Percentiles rank a stretch among this genome's conserved stretches.
Conservation (phyloP, 1,140 invertebrate genomes). For the Magallana gigas region DNA sequence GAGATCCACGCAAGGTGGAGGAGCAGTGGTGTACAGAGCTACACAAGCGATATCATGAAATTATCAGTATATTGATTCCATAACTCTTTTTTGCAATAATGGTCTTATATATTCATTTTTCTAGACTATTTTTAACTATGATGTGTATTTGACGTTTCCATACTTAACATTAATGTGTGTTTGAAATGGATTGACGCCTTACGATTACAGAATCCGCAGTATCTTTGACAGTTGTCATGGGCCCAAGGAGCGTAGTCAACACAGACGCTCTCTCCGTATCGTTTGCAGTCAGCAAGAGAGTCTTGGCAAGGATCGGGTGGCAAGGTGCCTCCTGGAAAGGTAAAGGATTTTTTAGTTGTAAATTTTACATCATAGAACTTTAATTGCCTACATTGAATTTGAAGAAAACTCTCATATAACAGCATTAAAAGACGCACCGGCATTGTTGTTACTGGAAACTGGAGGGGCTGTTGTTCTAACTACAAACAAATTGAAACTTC, state of each 20-base stretch:
- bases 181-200: background rate
- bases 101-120: background rate
- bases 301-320: constrained; percentile 64
- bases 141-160: too few relatives aligned
- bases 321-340: constrained; percentile 49
- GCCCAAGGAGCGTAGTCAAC: constrained; percentile 61
- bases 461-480: constrained; percentile 36
- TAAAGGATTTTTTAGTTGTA: background rate
- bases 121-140: background rate
- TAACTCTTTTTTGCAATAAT: too few relatives aligned
- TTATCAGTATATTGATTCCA: too few relatives aligned
- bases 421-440: background rate
- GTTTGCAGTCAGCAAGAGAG: constrained; percentile 56
- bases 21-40: constrained; percentile 62
- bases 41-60: background rate
- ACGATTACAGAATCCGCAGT: constrained; percentile 63
- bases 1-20: constrained; percentile 61
- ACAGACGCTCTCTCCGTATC: constrained; percentile 57
- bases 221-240: constrained; percentile 62
- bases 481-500: constrained; percentile 1
- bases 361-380: too few relatives aligned
- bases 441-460: background rate
- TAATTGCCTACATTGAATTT: too few relatives aligned
- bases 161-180: background rate
- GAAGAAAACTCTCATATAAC: background rate